Evolutionary conservation across 1,140 invertebrate species (phyloP).

Genomic region (Drosophila dunni): DNA sequence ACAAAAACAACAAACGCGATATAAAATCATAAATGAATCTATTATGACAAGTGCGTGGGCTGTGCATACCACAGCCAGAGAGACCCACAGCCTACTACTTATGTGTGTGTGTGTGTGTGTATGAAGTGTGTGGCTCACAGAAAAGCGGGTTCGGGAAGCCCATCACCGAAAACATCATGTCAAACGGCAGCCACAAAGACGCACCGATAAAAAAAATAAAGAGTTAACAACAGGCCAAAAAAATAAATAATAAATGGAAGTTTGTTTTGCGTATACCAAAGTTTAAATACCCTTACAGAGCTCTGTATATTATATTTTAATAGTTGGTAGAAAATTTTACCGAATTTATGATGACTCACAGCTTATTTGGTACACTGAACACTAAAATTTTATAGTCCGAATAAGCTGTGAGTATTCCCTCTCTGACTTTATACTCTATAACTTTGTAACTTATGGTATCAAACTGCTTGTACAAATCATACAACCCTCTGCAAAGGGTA

Average conservation of each 20-base stretch:
- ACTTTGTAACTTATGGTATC: too few species aligned
- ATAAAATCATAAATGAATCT: constrained; percentile 77
- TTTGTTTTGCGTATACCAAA: too few species aligned
- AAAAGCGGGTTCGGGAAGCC: constrained; percentile 31
- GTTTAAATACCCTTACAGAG: too few species aligned
- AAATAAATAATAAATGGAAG: constrained; percentile 29
- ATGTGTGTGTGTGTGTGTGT: neutral
- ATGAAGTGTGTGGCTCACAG: constrained; percentile 30
- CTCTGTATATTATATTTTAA: too few species aligned
- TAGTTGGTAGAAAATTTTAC: too few species aligned
- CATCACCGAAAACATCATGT: constrained; percentile 60
- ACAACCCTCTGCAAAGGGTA: neutral
- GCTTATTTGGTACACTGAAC: too few species aligned
- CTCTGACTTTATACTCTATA: too few species aligned
- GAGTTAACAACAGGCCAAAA: constrained; percentile 58
- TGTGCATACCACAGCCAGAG: constrained; percentile 6
- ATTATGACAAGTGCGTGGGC: constrained; percentile 81
- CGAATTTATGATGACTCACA: too few species aligned
- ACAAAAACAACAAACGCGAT: constrained; percentile 38
- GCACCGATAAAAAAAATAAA: constrained; percentile 40
- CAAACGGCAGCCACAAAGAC: constrained; percentile 70
- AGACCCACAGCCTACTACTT: neutral
- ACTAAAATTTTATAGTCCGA: too few species aligned
- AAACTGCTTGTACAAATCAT: neutral
- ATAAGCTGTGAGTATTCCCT: too few species aligned